Percentiles rank a stretch among this genome's conserved stretches.
Conservation (phyloP, 1,140 invertebrate genomes). For the Lordiphosa clarofinis region DNA sequence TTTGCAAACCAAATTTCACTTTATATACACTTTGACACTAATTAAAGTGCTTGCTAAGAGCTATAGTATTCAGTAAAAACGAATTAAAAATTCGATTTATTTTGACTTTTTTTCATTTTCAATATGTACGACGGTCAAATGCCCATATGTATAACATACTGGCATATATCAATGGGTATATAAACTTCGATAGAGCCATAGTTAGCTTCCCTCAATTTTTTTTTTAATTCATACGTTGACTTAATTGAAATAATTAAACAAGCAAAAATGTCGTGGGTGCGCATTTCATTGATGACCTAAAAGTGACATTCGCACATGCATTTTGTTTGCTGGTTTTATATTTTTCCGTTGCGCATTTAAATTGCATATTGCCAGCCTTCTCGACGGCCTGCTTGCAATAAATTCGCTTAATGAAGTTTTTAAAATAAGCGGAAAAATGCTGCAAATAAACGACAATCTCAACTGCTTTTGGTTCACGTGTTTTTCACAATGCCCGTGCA, state of each 20-base stretch:
- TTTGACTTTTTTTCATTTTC: no score
- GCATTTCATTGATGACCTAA: slow-evolving; percentile 62
- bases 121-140: no score
- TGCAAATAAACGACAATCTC: slow-evolving; percentile 13
- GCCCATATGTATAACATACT: no score
- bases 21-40: no score
- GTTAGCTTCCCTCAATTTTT: neutral
- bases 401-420: slow-evolving; percentile 72
- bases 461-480: slow-evolving; percentile 31
- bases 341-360: slow-evolving; percentile 41
- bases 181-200: no score
- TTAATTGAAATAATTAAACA: slow-evolving; percentile 69
- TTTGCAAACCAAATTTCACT: no score
- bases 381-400: slow-evolving; percentile 41
- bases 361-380: slow-evolving; percentile 42
- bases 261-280: slow-evolving; percentile 53
- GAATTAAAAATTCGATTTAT: no score
- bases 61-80: no score
- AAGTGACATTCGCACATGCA: slow-evolving; percentile 48
- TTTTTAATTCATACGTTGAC: slow-evolving; percentile 43
- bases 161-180: no score
- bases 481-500: slow-evolving; percentile 33
- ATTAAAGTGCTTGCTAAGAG: no score
- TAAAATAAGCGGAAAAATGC: slow-evolving; percentile 7
- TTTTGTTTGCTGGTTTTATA: slow-evolving; percentile 30